Evolutionary conservation across 2,797 vertebrate genomes (phyloP), one percentile per base, ranked within the genome.

Genomic region (Coregonus ussuriensis): DNA sequence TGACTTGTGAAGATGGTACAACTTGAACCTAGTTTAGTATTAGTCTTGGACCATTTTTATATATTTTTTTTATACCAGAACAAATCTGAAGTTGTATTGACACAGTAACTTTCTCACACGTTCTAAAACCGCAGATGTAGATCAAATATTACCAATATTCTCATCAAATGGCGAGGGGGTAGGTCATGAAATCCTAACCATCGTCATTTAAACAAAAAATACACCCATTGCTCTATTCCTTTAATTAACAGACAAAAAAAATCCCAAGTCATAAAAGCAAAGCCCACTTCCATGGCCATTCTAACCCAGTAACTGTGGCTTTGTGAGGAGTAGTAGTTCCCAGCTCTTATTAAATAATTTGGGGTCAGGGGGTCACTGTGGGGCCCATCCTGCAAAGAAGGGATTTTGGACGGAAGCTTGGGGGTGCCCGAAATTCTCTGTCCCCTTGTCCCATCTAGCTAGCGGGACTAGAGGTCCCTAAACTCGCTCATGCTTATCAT

Each of bases 341-440:
- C 85, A 59, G 53, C 18, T 87, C 72, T 77, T 77, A 69, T 77
- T 83, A 77, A 73, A 81, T 71, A 87, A 80, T 81, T 80, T 76
- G 83, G 72, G 82, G 88, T 90, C 85, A 87, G 31, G 54, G 75
- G 91, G 88, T 92, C 87, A 88, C 52, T 25, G 16, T 81, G 86
- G 83, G 81, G 83, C 84, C 86, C 89, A 87, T 86, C 86, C 88
- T 91, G 83, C 79, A 82, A 75, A 83, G 83, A 83, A 1, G 6
- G 51, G 71, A 74, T 87, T 85, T 82, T 72, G 71, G 75, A 77
- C 21, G 4, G 71, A 65, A 74, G 71, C 78, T 4, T 82, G 78
- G 68, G 72, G 82, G 78, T 80, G 82, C 74, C 76, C 80, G 29
- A 14, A 87, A 83, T 81, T 85, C 76, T 89, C 83, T 86, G 82